Evolutionary conservation across 2,113 vertebrate genomes (phyloP).

Genomic region (Serilophus lunatus): DNA sequence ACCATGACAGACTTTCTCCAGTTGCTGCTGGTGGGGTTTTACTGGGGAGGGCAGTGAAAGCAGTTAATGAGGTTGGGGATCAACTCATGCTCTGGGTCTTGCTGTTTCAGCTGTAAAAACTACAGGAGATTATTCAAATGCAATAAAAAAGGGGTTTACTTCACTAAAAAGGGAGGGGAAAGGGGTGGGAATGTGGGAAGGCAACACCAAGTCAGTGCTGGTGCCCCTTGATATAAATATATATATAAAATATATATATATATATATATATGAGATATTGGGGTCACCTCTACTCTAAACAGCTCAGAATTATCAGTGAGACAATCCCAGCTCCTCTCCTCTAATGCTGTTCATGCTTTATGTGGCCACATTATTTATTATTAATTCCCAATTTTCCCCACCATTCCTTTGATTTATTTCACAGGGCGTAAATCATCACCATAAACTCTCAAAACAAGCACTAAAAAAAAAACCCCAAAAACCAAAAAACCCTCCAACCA

Average conservation of each 20-base stretch:
- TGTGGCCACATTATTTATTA: neutral
- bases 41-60: neutral
- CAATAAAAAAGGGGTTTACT: neutral
- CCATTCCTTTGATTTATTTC: neutral
- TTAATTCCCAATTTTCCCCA: neutral
- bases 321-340: neutral
- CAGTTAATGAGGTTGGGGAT: neutral
- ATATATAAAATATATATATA: neutral
- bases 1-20: neutral
- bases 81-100: neutral
- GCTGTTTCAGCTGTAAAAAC: slow-evolving; percentile 12
- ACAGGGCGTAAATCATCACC: neutral
- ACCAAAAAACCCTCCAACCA: neutral
- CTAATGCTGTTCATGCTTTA: neutral
- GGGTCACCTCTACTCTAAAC: neutral
- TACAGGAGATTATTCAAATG: neutral
- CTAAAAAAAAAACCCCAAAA: neutral
- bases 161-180: neutral
- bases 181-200: neutral
- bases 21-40: neutral
- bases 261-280: neutral
- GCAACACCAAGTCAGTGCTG: neutral
- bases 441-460: neutral
- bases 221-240: neutral
- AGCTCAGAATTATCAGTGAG: neutral